These are phyloP conservation scores for Fabriciana adippe DNA, from an alignment of 2,888 invertebrate genomes.

Conservation along the genomic window DNA sequence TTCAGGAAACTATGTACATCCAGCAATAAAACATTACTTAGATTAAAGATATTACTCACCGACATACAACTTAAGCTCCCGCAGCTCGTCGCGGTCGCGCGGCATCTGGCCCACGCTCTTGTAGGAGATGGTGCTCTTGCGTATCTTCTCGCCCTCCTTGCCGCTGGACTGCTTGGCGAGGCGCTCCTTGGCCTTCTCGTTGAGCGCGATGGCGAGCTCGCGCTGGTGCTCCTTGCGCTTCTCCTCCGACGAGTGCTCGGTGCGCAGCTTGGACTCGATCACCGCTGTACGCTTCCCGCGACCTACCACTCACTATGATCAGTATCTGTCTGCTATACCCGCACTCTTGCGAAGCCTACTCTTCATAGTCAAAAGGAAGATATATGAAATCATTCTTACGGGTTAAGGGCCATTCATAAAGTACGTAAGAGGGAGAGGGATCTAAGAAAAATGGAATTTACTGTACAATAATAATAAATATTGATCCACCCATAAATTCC, in stretches of 20 bases:
- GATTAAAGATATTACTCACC: slow-evolving; percentile 80
- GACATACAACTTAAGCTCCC: slow-evolving; percentile 96
- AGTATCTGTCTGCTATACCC: too few species aligned
- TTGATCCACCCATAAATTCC: too few species aligned
- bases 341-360: too few species aligned
- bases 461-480: too few species aligned
- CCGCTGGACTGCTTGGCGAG: slow-evolving; percentile 93
- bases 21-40: too few species aligned
- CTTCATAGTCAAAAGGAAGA: too few species aligned
- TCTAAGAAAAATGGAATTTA: too few species aligned
- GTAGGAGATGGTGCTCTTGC: slow-evolving; percentile 97
- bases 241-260: slow-evolving; percentile 97
- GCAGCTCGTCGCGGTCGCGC: slow-evolving; percentile 92
- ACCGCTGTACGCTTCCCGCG: slow-evolving; percentile 94
- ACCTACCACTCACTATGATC: slow-evolving; percentile 57
- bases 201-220: slow-evolving; percentile 93
- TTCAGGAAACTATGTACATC: too few species aligned
- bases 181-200: slow-evolving; percentile 96
- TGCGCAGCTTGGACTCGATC: slow-evolving; percentile 95
- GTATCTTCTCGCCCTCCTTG: slow-evolving; percentile 92
- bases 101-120: slow-evolving; percentile 96
- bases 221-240: slow-evolving; percentile 98
- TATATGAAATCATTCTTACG: too few species aligned
- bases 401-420: too few species aligned
- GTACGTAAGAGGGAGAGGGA: too few species aligned